Conservation (phyloP, 1,140 invertebrate genomes). For the Anthonomus grandis region DNA sequence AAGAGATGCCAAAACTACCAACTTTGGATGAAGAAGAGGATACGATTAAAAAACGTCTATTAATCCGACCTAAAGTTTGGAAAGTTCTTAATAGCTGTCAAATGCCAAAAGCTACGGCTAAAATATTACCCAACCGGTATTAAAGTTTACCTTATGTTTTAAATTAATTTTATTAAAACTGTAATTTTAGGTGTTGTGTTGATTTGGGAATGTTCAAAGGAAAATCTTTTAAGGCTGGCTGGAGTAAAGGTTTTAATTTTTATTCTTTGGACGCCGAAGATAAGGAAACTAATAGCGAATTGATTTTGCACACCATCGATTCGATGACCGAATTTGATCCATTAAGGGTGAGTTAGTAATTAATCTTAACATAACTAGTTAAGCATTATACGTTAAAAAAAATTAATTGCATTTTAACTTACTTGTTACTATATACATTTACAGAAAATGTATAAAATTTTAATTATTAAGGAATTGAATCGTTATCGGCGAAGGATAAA, state of each 20-base stretch:
- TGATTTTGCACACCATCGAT: slow-evolving; percentile 19
- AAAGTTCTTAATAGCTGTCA: slow-evolving; percentile 29
- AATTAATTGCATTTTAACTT: too few species aligned
- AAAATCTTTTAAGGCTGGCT: slow-evolving; percentile 69
- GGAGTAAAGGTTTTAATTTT: slow-evolving; percentile 66
- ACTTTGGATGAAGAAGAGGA: slow-evolving; percentile 18
- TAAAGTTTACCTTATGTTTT: neutral
- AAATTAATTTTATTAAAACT: neutral
- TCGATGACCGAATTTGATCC: slow-evolving; percentile 15
- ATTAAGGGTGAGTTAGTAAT: slow-evolving; percentile 20
- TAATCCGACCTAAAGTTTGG: slow-evolving; percentile 30
- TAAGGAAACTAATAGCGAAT: slow-evolving; percentile 6
- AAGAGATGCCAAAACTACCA: slow-evolving; percentile 25
- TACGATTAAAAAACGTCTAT: slow-evolving; percentile 6
- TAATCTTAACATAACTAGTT: neutral
- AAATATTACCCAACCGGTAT: slow-evolving; percentile 17
- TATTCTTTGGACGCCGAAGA: slow-evolving; percentile 9
- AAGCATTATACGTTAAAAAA: too few species aligned
- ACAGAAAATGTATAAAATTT: too few species aligned
- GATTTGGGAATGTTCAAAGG: slow-evolving; percentile 66
- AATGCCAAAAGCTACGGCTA: neutral
- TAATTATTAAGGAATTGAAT: too few species aligned
- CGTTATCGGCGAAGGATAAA: too few species aligned
- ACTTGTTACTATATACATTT: too few species aligned
- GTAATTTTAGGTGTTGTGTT: slow-evolving; percentile 51